These are phyloP conservation scores for Drosophila simulans DNA, from an alignment of 1,140 invertebrate genomes.

Conservation along the genomic window DNA sequence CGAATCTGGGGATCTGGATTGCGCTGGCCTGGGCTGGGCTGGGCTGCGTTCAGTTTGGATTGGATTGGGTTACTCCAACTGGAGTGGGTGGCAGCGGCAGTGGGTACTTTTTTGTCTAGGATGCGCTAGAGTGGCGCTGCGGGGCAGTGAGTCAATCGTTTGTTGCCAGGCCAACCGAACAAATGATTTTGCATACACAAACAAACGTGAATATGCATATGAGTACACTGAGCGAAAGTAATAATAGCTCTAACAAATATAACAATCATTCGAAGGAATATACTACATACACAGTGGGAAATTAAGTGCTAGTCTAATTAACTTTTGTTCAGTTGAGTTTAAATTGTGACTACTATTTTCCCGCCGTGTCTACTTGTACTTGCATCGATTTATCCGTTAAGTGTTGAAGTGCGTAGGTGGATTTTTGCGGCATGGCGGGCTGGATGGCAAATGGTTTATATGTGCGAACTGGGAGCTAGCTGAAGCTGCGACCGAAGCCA, in stretches of 20 bases:
- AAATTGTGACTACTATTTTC: neutral
- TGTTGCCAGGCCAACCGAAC: slow-evolving; percentile 53
- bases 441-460: neutral
- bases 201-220: slow-evolving; percentile 25
- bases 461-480: neutral
- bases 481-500: slow-evolving; percentile 17
- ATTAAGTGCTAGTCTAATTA: too few species aligned
- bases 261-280: neutral
- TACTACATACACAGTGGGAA: neutral
- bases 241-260: neutral
- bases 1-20: neutral
- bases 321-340: too few species aligned
- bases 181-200: slow-evolving; percentile 43
- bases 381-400: slow-evolving; percentile 53
- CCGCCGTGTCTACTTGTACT: slow-evolving; percentile 2
- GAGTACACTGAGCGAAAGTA: neutral
- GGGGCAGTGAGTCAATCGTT: slow-evolving; percentile 45
- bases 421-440: neutral
- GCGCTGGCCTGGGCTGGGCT: slow-evolving; percentile 5
- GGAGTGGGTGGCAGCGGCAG: neutral
- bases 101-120: slow-evolving; percentile 27
- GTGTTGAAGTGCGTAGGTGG: slow-evolving; percentile 54
- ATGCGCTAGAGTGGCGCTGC: slow-evolving; percentile 35
- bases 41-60: neutral
- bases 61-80: neutral